These are phyloP conservation scores for Dastarcus helophoroides DNA, from an alignment of 2,888 invertebrate genomes.

Conservation along the genomic window DNA sequence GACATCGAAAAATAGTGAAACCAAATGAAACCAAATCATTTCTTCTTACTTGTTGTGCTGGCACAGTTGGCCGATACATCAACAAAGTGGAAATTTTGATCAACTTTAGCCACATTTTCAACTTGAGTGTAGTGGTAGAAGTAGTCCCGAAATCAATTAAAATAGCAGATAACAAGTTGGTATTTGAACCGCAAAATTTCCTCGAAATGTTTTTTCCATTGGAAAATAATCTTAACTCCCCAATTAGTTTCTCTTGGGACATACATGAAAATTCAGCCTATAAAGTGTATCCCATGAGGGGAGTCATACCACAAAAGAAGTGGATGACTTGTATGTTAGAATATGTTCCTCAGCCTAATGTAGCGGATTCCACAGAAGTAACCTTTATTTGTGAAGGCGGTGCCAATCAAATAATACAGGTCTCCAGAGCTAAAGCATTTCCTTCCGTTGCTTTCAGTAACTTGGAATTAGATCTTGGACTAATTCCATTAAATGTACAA, in stretches of 20 bases:
- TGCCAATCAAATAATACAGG: conserved; percentile 17
- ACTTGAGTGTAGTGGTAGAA: conserved; percentile 33
- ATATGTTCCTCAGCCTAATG: conserved; percentile 20
- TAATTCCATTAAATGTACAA: too few species aligned
- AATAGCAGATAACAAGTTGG: conserved; percentile 25
- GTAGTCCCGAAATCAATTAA: conserved; percentile 32
- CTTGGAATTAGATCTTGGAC: too few species aligned
- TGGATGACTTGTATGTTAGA: conserved; percentile 39
- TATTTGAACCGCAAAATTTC: conserved; percentile 29
- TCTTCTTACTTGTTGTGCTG: conserved; percentile 22
- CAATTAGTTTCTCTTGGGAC: conserved; percentile 41
- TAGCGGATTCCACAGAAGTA: conserved; percentile 23
- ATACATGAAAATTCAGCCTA: conserved; percentile 41
- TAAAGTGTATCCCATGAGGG: conserved; percentile 41
- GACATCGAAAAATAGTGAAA: conserved; percentile 17
- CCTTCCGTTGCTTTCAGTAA: too few species aligned
- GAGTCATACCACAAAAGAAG: conserved; percentile 42
- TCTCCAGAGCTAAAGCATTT: too few species aligned
- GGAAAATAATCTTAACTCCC: conserved; percentile 44
- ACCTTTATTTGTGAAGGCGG: conserved; percentile 30
- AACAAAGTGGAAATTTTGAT: conserved; percentile 34
- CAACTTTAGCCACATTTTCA: conserved; percentile 35
- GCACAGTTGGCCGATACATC: conserved; percentile 26
- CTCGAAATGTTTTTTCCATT: too few species aligned
- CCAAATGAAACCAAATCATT: conserved; percentile 16